Evolutionary conservation across 2,888 invertebrate species (phyloP), one percentile per base, ranked within the genome.

Genomic region (Melieria omissa): DNA sequence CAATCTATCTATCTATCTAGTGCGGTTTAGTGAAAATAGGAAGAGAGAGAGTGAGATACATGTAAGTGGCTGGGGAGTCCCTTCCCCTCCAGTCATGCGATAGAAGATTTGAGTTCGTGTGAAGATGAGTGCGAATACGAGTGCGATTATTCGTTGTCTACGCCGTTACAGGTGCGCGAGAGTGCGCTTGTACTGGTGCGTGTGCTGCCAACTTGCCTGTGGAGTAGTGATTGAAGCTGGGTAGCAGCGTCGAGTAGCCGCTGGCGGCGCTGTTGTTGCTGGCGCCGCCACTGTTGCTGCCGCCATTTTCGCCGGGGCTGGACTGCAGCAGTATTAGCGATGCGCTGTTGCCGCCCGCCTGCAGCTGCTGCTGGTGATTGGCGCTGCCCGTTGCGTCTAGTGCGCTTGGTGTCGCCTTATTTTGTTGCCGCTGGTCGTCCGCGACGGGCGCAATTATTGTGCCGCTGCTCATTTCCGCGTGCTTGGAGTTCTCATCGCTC

Each of bases 171-270:
- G 16, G 16, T 16, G 16, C 16, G 2, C 2, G 16, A 16, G 16
- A 16, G 16, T 16, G 16, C 16, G 16, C 16, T 16, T 1, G 16
- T 16, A 16, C 16, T 16, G 16, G 16, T 16, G 16, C 16, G 16
- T 16, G 16, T 16, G 16, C 2, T 16, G 16, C 16, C 14, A 71
- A 89, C 89, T 89, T 87, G 89, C 92, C 92, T 90, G 92, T 88
- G 74, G 91, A 89, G 84, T 92, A 92, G 80, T 89, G 89, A 87
- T 91, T 91, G 85, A 92, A 92, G 88, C 91, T 91, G 75, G 92
- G 92, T 80, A 92, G 88, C 89, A 91, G 90, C 79, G 91, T 88
- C 72, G 90, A 89, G 82, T 90, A 90, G 78, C 88, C 88, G 86
- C 88, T 88, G 86, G 91, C 90, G 91, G 90, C 80, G 91, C 88